These are phyloP conservation scores for Xenus cinereus DNA, from an alignment of 2,113 vertebrate genomes.

Conservation along the genomic window DNA sequence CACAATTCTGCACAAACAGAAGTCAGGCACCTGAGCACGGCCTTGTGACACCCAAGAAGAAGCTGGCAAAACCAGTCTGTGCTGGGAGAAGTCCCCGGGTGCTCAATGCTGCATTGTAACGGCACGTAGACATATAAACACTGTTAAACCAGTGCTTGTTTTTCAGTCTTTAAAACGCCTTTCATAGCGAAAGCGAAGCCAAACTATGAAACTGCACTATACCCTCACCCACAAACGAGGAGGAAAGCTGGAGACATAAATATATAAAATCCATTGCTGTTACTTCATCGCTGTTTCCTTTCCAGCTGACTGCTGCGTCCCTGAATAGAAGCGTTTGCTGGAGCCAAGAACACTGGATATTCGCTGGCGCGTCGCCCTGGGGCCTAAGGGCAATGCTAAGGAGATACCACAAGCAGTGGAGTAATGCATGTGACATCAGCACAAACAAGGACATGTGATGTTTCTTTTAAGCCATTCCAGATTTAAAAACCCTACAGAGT, in stretches of 20 bases:
- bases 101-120: not conserved
- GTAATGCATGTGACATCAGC: constrained; percentile 65
- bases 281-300: constrained; percentile 46
- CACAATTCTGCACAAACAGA: not conserved
- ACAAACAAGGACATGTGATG: constrained; percentile 68
- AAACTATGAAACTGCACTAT: not conserved
- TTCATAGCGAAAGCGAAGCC: not conserved
- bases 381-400: constrained; percentile 62
- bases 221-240: not conserved
- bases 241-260: constrained; percentile 45
- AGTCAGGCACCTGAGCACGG: not conserved
- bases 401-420: constrained; percentile 63
- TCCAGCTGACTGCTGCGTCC: constrained; percentile 56
- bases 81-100: not conserved
- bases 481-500: constrained; percentile 58
- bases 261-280: constrained; percentile 42
- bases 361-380: constrained; percentile 43
- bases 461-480: constrained; percentile 61
- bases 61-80: constrained; percentile 41
- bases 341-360: constrained; percentile 58
- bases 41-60: constrained; percentile 6
- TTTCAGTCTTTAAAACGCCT: not conserved
- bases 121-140: not conserved
- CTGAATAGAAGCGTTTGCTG: constrained; percentile 38
- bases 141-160: not conserved